phyloP scores from a whole-genome alignment of 2,113 vertebrate species.

The Trematomus loennbergii region DNA sequence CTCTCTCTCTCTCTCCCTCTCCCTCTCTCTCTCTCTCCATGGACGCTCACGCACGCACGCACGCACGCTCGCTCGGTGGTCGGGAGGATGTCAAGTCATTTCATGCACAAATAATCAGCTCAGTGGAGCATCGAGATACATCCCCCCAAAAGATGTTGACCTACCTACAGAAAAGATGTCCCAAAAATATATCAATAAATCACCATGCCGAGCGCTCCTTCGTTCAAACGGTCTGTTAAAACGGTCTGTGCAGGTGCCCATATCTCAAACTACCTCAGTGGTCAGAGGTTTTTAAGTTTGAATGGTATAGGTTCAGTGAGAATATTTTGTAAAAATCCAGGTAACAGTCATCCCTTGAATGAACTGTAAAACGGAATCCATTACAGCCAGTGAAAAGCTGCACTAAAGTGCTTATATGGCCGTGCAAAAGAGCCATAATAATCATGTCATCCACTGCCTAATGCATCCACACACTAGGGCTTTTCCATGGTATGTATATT shows the following conservation, averaged over 20 bases:
- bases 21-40: slow-evolving; percentile 9
- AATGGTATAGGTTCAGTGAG: background rate
- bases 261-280: background rate
- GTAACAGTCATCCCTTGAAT: slow-evolving; percentile 11
- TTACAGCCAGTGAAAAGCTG: slow-evolving; percentile 39
- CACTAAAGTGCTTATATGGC: slow-evolving; percentile 29
- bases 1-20: slow-evolving; percentile 38
- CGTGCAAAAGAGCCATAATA: slow-evolving; percentile 44
- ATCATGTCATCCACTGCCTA: slow-evolving; percentile 45
- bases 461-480: slow-evolving; percentile 26
- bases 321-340: slow-evolving; percentile 7
- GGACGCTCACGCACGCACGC: slow-evolving; percentile 14
- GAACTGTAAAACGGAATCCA: slow-evolving; percentile 41
- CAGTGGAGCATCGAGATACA: slow-evolving; percentile 65
- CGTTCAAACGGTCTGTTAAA: slow-evolving; percentile 39
- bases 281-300: slow-evolving; percentile 16
- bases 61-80: slow-evolving; percentile 38
- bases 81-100: slow-evolving; percentile 77
- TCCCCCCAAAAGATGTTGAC: slow-evolving; percentile 64
- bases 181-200: slow-evolving; percentile 63
- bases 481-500: slow-evolving; percentile 20
- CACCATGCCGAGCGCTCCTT: background rate
- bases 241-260: slow-evolving; percentile 4
- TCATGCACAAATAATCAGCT: slow-evolving; percentile 75
- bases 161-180: slow-evolving; percentile 58